Percentiles rank a stretch among this genome's conserved stretches.
Conservation (phyloP, 1,140 invertebrate species). For the Aphidius ervi region DNA sequence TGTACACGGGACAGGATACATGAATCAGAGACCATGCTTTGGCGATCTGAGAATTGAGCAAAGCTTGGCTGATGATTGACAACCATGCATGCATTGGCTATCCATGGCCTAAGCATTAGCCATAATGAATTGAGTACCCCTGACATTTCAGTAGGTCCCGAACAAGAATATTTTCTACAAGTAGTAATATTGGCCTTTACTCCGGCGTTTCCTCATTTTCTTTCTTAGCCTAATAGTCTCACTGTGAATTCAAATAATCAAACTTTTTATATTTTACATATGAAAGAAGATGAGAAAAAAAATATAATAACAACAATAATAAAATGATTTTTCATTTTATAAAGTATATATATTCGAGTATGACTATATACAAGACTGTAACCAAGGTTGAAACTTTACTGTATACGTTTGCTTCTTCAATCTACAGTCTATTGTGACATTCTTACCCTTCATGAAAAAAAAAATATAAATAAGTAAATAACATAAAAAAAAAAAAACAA, state of each 20-base stretch:
- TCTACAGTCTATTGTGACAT: conserved; percentile 44
- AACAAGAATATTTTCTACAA: conserved; percentile 34
- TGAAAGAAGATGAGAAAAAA: too few species aligned
- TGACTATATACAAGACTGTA: conserved; percentile 21
- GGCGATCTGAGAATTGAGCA: too few species aligned
- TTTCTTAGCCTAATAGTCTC: conserved; percentile 14
- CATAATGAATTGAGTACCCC: conserved; percentile 11
- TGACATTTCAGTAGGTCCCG: conserved; percentile 25
- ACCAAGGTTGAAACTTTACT: conserved; percentile 20
- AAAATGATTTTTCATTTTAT: too few species aligned
- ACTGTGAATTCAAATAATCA: not conserved
- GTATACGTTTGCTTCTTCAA: conserved; percentile 39
- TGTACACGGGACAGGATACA: too few species aligned
- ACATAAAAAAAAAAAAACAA: too few species aligned
- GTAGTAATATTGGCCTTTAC: conserved; percentile 39
- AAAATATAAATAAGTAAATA: too few species aligned
- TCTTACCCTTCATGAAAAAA: conserved; percentile 1
- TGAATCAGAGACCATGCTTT: too few species aligned
- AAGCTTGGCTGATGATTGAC: too few species aligned
- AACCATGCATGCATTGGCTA: too few species aligned
- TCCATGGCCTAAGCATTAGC: too few species aligned
- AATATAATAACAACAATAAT: too few species aligned
- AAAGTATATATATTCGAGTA: too few species aligned
- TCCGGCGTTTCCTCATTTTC: conserved; percentile 22
- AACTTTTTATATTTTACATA: conserved; percentile 8